Conservation (phyloP, 2,888 invertebrate species). For the Brachyptera putata region DNA sequence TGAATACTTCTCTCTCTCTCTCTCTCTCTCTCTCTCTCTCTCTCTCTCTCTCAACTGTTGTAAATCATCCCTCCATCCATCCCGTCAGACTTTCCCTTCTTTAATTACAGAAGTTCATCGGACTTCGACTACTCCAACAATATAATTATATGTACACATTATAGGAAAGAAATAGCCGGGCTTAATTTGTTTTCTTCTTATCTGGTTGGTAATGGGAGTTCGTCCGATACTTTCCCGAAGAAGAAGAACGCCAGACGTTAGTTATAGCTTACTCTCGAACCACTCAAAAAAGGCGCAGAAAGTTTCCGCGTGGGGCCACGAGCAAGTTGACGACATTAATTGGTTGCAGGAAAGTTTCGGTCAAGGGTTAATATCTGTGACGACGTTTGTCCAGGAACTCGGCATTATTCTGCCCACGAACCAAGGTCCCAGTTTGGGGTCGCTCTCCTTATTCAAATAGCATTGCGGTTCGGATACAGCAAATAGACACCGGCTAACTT, state of each 20-base stretch:
- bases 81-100: neutral
- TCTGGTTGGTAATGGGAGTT: slow-evolving; percentile 17
- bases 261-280: slow-evolving; percentile 5
- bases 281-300: slow-evolving; percentile 17
- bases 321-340: slow-evolving; percentile 21
- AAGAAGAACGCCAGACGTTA: slow-evolving; percentile 1
- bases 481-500: slow-evolving; percentile 30
- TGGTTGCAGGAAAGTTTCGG: slow-evolving; percentile 21
- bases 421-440: neutral
- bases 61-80: neutral
- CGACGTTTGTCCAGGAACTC: slow-evolving; percentile 5
- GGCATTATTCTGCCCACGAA: neutral
- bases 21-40: too few species aligned
- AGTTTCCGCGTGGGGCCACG: slow-evolving; percentile 16
- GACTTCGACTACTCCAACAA: neutral
- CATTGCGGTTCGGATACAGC: slow-evolving; percentile 9
- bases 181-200: slow-evolving; percentile 19
- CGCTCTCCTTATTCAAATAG: slow-evolving; percentile 18
- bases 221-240: slow-evolving; percentile 9
- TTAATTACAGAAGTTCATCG: neutral
- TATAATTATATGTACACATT: neutral
- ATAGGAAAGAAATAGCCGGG: neutral
- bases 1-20: too few species aligned
- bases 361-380: slow-evolving; percentile 21
- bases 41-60: too few species aligned